Base-by-base conservation (phyloP, 2,797 vertebrate genomes). In the Staurois parvus region DNA sequence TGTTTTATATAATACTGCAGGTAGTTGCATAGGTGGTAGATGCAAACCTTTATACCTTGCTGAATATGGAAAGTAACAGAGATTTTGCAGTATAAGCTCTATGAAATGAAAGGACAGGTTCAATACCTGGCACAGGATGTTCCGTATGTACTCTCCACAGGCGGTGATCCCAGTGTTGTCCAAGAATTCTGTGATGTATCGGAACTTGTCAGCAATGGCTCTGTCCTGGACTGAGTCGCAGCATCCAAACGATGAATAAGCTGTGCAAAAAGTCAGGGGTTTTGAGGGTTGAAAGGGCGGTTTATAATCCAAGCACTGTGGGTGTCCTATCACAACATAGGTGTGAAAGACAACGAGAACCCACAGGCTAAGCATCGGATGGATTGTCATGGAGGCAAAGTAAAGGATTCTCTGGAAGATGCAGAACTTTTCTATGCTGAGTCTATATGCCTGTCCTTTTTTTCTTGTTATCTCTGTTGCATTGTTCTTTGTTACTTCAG, bases 281-380 rank as follows among this genome's bases (percentile, higher is more conserved):
- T 79, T 77, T 2, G 59, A 73, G 6, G 85, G 85, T 79, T 86
- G 85, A n/a, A 83, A 86, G 7, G 85, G 85, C n/a, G 85, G 95
- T 84, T 96, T 96, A 91, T 92, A 96, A 91, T 96, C 96, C 91
- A 96, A 91, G 90, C 96, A 96, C 88, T 96, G 96, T 1, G 96
- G 96, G 89, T 96, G 96, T 89, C 91, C 92, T 89, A 86, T 83
- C 81, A 92, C 92, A 85, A 79, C 37, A 89, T 89, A 89, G 87
- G 89, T 76, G 67, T 42, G 52, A 48, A 88, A 87, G 84, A 92
- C 84, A 81, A 92, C 85, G 91, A 87, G 66, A 88, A 6, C 68
- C 4, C 77, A 45, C 19, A 88, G 88, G 68, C 90, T 86, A 21
- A 89, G 83, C 13, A 48, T 72, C 79, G 45, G 30, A 42, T 52